Conservation (phyloP, 2,113 vertebrate species). For the Brienomyrus longianalis region DNA sequence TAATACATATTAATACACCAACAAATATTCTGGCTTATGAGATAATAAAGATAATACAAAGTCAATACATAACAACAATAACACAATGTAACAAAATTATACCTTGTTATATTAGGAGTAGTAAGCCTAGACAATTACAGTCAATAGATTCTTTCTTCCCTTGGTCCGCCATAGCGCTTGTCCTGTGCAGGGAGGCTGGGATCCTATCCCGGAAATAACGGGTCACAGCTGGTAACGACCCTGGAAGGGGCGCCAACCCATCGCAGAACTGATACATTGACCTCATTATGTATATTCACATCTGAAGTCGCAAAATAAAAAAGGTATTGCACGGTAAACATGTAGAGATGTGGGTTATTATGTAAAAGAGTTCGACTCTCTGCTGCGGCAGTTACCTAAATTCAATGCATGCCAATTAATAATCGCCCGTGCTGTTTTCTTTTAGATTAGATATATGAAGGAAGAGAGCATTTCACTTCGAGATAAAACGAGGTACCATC, state of each 20-base stretch:
- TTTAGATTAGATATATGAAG: not conserved
- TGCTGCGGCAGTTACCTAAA: not conserved
- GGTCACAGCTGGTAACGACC: not conserved
- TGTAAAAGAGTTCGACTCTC: not conserved
- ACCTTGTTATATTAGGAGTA: not conserved
- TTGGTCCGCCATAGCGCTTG: not conserved
- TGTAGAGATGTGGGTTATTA: not conserved
- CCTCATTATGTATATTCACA: not conserved
- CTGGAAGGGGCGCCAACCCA: not conserved
- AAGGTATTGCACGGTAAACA: not conserved
- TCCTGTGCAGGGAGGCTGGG: not conserved
- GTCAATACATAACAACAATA: not conserved
- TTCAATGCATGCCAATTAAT: not conserved
- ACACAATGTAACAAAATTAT: not conserved
- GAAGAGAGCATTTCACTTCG: not conserved
- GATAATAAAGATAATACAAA: not conserved
- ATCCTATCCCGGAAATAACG: not conserved
- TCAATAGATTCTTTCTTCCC: not conserved
- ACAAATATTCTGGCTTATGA: not conserved
- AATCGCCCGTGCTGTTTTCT: not conserved
- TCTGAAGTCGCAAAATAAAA: not conserved
- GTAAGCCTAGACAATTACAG: not conserved
- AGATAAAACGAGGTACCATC: constrained; percentile 17
- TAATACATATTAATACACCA: not conserved
- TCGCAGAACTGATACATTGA: not conserved